These are phyloP conservation scores for Moxostoma hubbsi DNA, from an alignment of 2,797 vertebrate species.

Conservation along the genomic window DNA sequence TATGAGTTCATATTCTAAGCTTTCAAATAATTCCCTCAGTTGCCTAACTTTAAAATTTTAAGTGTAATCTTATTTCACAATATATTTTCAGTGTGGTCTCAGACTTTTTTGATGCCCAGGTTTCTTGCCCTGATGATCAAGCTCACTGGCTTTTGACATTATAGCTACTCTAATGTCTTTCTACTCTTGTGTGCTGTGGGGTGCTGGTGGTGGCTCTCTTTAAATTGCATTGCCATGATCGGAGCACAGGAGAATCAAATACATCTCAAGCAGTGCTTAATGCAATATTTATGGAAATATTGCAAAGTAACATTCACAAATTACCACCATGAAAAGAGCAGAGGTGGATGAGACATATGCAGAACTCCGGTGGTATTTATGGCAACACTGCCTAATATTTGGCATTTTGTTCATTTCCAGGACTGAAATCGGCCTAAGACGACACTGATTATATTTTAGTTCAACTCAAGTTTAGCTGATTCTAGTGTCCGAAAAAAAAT, in stretches of 20 bases:
- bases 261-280: neutral
- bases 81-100: no score
- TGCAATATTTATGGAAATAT: constrained; percentile 9
- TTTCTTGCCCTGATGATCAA: neutral
- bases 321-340: neutral
- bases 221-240: neutral
- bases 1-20: no score
- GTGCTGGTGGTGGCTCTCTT: constrained; percentile 7
- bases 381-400: neutral
- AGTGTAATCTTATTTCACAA: no score
- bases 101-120: neutral
- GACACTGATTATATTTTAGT: neutral
- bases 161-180: neutral
- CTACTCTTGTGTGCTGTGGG: neutral
- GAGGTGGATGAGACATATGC: neutral
- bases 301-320: neutral
- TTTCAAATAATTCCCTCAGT: no score
- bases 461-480: neutral
- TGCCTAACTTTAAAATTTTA: no score
- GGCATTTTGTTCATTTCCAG: neutral
- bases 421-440: neutral
- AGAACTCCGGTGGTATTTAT: neutral
- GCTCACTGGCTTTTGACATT: constrained; percentile 1
- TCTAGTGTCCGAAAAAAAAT: neutral
- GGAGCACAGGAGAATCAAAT: neutral